A percentile compares a stretch with the other conserved stretches of the same genome.
Conservation (phyloP, 2,888 invertebrate genomes). For the Drosophila merina region DNA sequence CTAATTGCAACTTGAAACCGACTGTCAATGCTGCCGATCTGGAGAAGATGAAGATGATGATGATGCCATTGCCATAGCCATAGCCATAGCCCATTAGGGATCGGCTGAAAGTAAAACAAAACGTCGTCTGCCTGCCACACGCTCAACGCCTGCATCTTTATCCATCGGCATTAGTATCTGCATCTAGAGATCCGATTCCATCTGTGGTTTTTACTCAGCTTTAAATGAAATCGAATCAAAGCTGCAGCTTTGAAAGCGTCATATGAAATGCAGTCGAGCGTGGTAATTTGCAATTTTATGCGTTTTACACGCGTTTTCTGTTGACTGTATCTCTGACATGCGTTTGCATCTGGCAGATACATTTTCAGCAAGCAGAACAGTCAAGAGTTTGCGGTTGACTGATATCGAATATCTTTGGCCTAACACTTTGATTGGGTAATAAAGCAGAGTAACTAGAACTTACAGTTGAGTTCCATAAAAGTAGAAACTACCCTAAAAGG, state of each 20-base stretch:
- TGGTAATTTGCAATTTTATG: slow-evolving; percentile 74
- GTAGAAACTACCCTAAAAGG: too few species aligned
- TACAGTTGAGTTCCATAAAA: background rate
- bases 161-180: slow-evolving; percentile 21
- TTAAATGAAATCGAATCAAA: slow-evolving; percentile 73
- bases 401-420: slow-evolving; percentile 5
- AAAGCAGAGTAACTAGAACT: background rate
- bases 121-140: slow-evolving; percentile 73
- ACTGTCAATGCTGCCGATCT: slow-evolving; percentile 59
- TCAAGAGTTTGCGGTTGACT: slow-evolving; percentile 57
- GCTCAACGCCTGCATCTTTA: slow-evolving; percentile 44
- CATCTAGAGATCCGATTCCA: slow-evolving; percentile 31
- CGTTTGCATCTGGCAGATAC: slow-evolving; percentile 44
- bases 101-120: slow-evolving; percentile 27
- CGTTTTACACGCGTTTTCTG: slow-evolving; percentile 63
- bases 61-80: slow-evolving; percentile 6
- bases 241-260: slow-evolving; percentile 49
- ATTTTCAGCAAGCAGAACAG: slow-evolving; percentile 37
- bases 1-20: slow-evolving; percentile 73
- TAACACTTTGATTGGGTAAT: slow-evolving; percentile 10
- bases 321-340: slow-evolving; percentile 36
- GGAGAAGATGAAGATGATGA: slow-evolving; percentile 24
- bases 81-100: slow-evolving; percentile 58
- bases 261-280: slow-evolving; percentile 64
- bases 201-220: slow-evolving; percentile 50